Evolutionary conservation across 2,113 vertebrate species (phyloP).

Genomic region (Synchiropus splendidus): DNA sequence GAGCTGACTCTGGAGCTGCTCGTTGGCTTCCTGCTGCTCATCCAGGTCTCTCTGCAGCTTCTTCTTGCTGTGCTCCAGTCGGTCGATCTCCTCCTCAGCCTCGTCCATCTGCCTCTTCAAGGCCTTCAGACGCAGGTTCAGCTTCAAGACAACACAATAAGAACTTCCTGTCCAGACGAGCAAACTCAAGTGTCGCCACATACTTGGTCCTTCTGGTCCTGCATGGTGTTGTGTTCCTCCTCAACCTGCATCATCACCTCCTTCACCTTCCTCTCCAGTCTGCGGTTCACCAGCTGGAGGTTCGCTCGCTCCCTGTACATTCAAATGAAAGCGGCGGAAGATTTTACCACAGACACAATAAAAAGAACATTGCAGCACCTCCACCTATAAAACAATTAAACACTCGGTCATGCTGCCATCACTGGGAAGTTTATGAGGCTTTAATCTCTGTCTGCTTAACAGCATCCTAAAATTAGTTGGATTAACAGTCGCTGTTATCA

Average conservation of each 20-base stretch:
- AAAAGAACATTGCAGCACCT: neutral
- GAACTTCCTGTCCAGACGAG: too few relatives aligned
- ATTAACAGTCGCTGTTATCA: too few relatives aligned
- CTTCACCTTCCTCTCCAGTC: slow-evolving; percentile 90
- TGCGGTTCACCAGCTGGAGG: slow-evolving; percentile 84
- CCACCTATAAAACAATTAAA: too few relatives aligned
- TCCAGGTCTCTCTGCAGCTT: slow-evolving; percentile 94
- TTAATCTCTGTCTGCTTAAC: too few relatives aligned
- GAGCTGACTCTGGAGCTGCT: slow-evolving; percentile 86
- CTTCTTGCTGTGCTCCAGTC: slow-evolving; percentile 85
- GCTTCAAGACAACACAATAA: slow-evolving; percentile 45
- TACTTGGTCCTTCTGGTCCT: slow-evolving; percentile 92
- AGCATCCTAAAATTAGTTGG: too few relatives aligned
- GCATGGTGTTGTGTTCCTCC: slow-evolving; percentile 83
- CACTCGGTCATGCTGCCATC: too few relatives aligned
- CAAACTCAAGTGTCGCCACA: neutral
- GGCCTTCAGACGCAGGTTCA: slow-evolving; percentile 90
- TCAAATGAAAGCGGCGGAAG: neutral
- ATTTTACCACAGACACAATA: neutral
- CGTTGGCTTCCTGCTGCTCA: slow-evolving; percentile 85
- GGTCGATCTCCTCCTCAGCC: slow-evolving; percentile 93
- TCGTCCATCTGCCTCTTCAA: slow-evolving; percentile 94
- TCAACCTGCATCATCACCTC: slow-evolving; percentile 93
- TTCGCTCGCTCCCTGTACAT: slow-evolving; percentile 77
- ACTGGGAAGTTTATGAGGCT: too few relatives aligned